Evolutionary conservation across 2,113 vertebrate species (phyloP).

Genomic region (Crotalus horridus): DNA sequence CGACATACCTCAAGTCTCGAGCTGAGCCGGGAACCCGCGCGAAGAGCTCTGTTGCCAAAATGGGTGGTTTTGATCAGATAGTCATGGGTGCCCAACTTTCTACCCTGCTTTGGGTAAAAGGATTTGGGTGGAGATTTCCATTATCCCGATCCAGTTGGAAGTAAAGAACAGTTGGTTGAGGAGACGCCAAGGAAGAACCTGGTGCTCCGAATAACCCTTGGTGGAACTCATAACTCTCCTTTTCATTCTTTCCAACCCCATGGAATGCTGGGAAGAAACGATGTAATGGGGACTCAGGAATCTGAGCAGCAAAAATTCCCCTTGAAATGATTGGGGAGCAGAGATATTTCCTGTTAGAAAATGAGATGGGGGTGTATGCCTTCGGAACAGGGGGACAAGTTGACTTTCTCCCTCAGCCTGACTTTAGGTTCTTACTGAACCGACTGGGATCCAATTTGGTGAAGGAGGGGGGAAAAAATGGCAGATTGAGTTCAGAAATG

Average conservation of each 20-base stretch:
- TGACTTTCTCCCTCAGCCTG: background rate
- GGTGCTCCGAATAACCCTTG: background rate
- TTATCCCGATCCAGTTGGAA: background rate
- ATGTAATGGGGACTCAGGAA: background rate
- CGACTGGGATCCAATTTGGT: background rate
- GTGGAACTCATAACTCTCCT: background rate
- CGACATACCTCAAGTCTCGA: slow-evolving; percentile 1
- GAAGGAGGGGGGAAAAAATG: background rate
- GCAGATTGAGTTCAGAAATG: background rate
- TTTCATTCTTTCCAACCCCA: background rate
- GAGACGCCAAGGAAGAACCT: background rate
- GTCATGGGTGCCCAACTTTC: background rate
- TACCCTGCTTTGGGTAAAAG: background rate
- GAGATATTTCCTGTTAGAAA: background rate
- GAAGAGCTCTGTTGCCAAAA: background rate
- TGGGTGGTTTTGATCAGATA: background rate
- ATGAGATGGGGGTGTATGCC: background rate
- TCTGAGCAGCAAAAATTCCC: background rate
- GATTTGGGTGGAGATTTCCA: background rate
- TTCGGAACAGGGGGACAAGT: background rate
- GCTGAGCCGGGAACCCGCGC: background rate
- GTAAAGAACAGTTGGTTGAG: background rate
- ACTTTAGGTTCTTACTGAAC: background rate
- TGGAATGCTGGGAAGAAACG: background rate
- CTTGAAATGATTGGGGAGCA: background rate